Percentiles rank a stretch among this genome's conserved stretches.
These are phyloP conservation scores for roundworm (Caenorhabditis elegans) DNA, from an alignment of 1,140 invertebrate genomes.

Conservation along the genomic window WBcel235 BX284606.5:14178001-14178500, in stretches of 20 bases:
- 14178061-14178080: constrained; percentile 53
- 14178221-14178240: background rate
- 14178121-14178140: background rate
- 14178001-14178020: constrained; percentile 53
- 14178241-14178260: background rate
- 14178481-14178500: too few relatives aligned
- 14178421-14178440: too few relatives aligned
- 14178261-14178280: background rate
- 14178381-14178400: too few relatives aligned
- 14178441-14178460: too few relatives aligned
- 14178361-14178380: too few relatives aligned
- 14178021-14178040: constrained; percentile 4
- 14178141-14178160: background rate
- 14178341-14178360: too few relatives aligned
- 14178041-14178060: constrained; percentile 60
- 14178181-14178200: background rate
- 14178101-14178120: too few relatives aligned
- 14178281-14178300: background rate
- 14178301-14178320: too few relatives aligned
- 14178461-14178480: too few relatives aligned
- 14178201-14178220: background rate
- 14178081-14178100: constrained; percentile 40
- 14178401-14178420: too few relatives aligned
- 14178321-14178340: too few relatives aligned
- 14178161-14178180: background rate